Percentiles rank a stretch among this genome's conserved stretches.
phyloP scores from a whole-genome alignment of 2,113 vertebrate species.

The Pipa parva region DNA sequence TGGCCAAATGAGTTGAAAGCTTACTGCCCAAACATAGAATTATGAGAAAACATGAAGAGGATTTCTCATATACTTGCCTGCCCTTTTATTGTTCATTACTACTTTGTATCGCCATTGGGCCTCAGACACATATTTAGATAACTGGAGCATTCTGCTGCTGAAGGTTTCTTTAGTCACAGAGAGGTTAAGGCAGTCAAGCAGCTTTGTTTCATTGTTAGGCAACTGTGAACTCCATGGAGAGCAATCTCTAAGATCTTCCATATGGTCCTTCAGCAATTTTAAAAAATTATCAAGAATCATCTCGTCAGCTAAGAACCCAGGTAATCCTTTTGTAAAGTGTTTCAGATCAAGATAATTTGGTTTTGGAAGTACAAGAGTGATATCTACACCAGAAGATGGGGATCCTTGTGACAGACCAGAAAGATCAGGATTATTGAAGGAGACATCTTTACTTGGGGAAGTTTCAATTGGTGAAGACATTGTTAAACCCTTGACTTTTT shows the following conservation, averaged over 20 bases:
- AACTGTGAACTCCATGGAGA: conserved; percentile 56
- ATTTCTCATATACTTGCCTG: conserved; percentile 60
- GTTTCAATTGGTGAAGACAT: conserved; percentile 51
- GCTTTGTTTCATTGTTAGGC: conserved; percentile 56
- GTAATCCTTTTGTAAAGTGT: conserved; percentile 66
- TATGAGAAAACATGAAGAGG: background rate
- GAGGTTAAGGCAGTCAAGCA: conserved; percentile 67
- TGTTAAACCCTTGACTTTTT: background rate
- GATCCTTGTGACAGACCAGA: background rate
- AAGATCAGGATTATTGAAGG: conserved; percentile 39
- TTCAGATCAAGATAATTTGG: conserved; percentile 66
- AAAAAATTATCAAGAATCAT: conserved; percentile 77
- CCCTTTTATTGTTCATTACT: conserved; percentile 75
- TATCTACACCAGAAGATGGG: conserved; percentile 5
- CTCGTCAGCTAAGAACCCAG: conserved; percentile 80
- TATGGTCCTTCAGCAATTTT: conserved; percentile 72
- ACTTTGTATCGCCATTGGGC: conserved; percentile 92
- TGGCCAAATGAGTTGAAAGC: too few species aligned
- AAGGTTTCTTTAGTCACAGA: conserved; percentile 70
- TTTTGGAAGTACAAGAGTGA: conserved; percentile 34
- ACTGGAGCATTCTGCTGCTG: conserved; percentile 66
- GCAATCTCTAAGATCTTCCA: conserved; percentile 72
- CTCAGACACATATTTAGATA: conserved; percentile 88
- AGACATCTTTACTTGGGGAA: conserved; percentile 42
- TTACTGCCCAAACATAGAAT: too few species aligned